A percentile compares a stretch with the other conserved stretches of the same genome.
These are phyloP conservation scores for Rhodinocichla rosea DNA, from an alignment of 2,113 vertebrate species.

Conservation along the genomic window DNA sequence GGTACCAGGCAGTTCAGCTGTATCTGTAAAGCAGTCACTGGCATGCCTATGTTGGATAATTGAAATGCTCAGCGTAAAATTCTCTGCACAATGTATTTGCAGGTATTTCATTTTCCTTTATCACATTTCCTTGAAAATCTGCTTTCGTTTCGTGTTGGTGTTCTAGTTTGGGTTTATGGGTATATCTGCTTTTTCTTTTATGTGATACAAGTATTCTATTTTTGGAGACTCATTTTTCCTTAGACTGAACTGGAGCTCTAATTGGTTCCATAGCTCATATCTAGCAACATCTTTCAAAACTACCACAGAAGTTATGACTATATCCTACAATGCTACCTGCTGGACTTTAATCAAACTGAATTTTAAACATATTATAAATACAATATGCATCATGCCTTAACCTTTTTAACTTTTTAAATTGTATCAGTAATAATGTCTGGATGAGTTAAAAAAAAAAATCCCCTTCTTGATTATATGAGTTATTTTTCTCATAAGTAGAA, in stretches of 20 bases:
- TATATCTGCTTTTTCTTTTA: constrained; percentile 7
- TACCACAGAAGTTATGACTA: neutral
- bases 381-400: neutral
- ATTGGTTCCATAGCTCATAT: constrained; percentile 58
- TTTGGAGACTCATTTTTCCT: constrained; percentile 36
- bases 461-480: neutral
- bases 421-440: neutral
- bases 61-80: neutral
- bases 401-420: neutral
- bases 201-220: neutral
- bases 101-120: neutral
- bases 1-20: neutral
- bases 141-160: neutral
- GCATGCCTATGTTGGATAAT: neutral
- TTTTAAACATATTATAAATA: neutral
- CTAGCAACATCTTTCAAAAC: constrained; percentile 4
- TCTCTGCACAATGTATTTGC: neutral
- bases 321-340: neutral
- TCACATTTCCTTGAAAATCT: constrained; percentile 5
- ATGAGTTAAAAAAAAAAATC: neutral
- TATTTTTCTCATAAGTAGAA: neutral
- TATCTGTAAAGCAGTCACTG: neutral
- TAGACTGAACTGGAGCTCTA: neutral
- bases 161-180: neutral
- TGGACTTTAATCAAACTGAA: constrained; percentile 11